phyloP scores from a whole-genome alignment of 2,888 invertebrate species.

The Agonopterix subpropinquella region DNA sequence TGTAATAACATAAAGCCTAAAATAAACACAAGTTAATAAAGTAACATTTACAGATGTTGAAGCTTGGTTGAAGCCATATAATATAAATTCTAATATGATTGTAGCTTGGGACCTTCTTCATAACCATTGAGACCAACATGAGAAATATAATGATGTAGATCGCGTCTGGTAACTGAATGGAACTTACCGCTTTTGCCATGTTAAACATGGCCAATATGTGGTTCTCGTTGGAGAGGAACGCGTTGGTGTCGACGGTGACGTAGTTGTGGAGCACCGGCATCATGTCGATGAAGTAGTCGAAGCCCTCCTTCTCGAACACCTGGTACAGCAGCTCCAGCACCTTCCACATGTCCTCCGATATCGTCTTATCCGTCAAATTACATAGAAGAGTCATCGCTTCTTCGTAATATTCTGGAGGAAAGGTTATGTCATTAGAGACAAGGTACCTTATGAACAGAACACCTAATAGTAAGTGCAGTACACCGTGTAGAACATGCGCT shows the following conservation, averaged over 20 bases:
- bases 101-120: no score
- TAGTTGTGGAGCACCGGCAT: constrained; percentile 99
- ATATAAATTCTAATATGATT: no score
- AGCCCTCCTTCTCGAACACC: constrained; percentile 95
- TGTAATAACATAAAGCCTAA: no score
- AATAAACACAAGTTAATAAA: no score
- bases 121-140: no score
- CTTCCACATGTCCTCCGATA: constrained; percentile 98
- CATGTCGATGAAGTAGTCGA: constrained; percentile 98
- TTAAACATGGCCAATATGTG: constrained; percentile 93
- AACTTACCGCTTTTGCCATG: constrained; percentile 91
- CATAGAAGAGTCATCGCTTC: constrained; percentile 95
- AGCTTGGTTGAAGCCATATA: no score
- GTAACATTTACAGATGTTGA: no score
- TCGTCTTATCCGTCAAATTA: constrained; percentile 90
- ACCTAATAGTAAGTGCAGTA: no score
- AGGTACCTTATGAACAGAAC: no score
- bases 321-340: constrained; percentile 91
- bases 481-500: no score
- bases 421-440: neutral
- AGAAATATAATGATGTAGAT: no score
- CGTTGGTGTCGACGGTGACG: constrained; percentile 95
- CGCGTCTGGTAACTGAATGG: neutral
- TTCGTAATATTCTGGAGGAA: constrained; percentile 92
- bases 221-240: constrained; percentile 93